Conservation (phyloP, 2,113 vertebrate species). For the Cyanoliseus patagonus region DNA sequence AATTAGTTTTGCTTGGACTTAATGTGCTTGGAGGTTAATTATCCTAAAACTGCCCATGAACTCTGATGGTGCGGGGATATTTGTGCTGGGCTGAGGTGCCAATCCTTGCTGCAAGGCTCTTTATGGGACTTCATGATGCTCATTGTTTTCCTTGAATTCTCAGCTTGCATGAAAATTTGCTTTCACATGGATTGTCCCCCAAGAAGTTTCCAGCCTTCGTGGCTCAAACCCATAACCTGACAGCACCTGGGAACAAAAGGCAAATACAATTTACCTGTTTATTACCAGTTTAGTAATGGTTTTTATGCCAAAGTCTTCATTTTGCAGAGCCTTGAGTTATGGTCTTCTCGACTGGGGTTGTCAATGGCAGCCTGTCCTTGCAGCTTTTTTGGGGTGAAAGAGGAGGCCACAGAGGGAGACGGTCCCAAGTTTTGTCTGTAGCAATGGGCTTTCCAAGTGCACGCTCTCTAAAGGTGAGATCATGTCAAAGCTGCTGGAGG, state of each 20-base stretch:
- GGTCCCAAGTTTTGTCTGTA: background rate
- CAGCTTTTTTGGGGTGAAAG: background rate
- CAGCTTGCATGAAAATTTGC: background rate
- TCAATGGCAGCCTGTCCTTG: background rate
- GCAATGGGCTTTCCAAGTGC: background rate
- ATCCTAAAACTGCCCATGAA: background rate
- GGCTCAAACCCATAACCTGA: background rate
- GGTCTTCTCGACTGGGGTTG: background rate
- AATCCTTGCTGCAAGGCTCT: background rate
- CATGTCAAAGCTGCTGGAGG: background rate
- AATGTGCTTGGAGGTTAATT: slow-evolving; percentile 45
- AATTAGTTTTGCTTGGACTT: slow-evolving; percentile 61
- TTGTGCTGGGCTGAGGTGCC: background rate
- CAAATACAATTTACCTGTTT: background rate
- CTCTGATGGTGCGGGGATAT: background rate
- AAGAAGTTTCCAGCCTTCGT: background rate
- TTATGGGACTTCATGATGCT: background rate
- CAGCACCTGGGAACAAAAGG: background rate
- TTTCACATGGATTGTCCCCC: background rate
- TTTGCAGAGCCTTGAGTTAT: background rate
- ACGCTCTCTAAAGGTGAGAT: background rate
- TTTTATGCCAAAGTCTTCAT: background rate
- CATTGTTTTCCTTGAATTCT: background rate
- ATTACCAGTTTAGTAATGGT: background rate
- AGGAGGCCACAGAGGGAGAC: background rate